These are phyloP conservation scores for Corythoichthys haematopterus DNA, from an alignment of 2,113 vertebrate species.

Conservation along the genomic window DNA sequence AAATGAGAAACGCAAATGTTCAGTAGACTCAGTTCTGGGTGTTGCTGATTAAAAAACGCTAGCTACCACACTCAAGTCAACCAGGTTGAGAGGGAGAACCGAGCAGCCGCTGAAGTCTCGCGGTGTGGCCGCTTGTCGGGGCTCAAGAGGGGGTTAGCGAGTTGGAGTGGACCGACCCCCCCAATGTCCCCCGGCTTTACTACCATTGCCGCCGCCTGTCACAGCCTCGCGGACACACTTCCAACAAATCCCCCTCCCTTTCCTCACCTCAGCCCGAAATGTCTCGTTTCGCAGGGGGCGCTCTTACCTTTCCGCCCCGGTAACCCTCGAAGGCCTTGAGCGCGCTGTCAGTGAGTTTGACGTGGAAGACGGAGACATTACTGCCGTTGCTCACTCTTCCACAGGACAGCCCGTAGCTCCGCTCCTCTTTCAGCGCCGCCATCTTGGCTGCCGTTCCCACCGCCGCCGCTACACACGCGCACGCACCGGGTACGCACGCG, in stretches of 20 bases:
- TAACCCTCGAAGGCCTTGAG: slow-evolving; percentile 86
- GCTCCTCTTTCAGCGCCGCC: slow-evolving; percentile 96
- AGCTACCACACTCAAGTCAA: background rate
- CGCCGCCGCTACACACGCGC: slow-evolving; percentile 25
- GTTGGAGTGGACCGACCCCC: slow-evolving; percentile 36
- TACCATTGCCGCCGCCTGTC: slow-evolving; percentile 39
- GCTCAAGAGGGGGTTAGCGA: slow-evolving; percentile 19
- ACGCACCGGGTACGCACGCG: slow-evolving; percentile 72
- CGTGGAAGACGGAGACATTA: slow-evolving; percentile 89
- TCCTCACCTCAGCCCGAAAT: background rate
- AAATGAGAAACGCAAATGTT: background rate
- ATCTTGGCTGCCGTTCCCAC: slow-evolving; percentile 91
- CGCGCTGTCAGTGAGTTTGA: slow-evolving; percentile 94
- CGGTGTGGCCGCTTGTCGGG: slow-evolving; percentile 10
- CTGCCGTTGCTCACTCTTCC: slow-evolving; percentile 87
- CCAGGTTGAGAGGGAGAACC: background rate
- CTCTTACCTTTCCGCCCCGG: slow-evolving; percentile 81
- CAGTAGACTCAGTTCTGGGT: slow-evolving; percentile 13
- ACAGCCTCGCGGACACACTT: slow-evolving; percentile 24
- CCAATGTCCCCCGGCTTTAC: background rate
- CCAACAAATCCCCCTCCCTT: background rate
- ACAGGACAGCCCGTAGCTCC: slow-evolving; percentile 94
- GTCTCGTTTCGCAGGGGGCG: slow-evolving; percentile 4
- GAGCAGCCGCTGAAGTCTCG: background rate
- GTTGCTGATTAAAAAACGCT: slow-evolving; percentile 5